Evolutionary conservation across 2,797 vertebrate species (phyloP).

Genomic region (Eulemur mongoz): DNA sequence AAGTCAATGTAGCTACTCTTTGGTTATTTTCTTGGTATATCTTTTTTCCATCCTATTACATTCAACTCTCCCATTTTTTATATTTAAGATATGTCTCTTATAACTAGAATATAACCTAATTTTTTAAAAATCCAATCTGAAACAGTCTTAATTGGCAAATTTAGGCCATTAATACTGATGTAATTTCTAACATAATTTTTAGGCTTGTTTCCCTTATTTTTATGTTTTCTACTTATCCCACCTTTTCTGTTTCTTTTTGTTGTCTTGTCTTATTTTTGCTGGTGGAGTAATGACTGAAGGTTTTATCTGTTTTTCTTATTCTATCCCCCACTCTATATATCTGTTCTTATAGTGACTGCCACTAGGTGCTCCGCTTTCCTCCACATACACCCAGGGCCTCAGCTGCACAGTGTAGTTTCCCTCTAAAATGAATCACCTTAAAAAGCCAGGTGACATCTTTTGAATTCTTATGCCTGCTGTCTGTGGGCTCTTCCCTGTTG

Average conservation of each 20-base stretch:
- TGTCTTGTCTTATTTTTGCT: not conserved
- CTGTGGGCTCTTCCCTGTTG: not conserved
- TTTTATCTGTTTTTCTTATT: not conserved
- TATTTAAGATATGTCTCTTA: not conserved
- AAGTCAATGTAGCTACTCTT: not conserved
- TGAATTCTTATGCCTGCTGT: not conserved
- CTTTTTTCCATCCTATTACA: not conserved
- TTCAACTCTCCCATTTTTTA: not conserved
- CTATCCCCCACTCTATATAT: too few relatives aligned
- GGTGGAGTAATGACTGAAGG: not conserved
- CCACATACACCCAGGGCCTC: not conserved
- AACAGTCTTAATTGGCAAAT: not conserved
- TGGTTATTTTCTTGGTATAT: not conserved
- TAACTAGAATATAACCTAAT: not conserved
- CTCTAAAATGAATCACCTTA: not conserved
- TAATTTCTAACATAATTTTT: not conserved
- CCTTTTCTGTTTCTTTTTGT: not conserved
- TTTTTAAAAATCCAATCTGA: not conserved
- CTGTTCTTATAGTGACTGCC: not conserved
- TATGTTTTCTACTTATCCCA: too few relatives aligned
- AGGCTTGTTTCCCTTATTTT: not conserved
- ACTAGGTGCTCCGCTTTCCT: not conserved
- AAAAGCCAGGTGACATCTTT: not conserved
- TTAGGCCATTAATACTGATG: not conserved
- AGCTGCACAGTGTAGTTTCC: not conserved